Evolutionary conservation across 2,888 invertebrate species (phyloP), one percentile per base, ranked within the genome.

Genomic region (Gymnoscelis rufifasciata): DNA sequence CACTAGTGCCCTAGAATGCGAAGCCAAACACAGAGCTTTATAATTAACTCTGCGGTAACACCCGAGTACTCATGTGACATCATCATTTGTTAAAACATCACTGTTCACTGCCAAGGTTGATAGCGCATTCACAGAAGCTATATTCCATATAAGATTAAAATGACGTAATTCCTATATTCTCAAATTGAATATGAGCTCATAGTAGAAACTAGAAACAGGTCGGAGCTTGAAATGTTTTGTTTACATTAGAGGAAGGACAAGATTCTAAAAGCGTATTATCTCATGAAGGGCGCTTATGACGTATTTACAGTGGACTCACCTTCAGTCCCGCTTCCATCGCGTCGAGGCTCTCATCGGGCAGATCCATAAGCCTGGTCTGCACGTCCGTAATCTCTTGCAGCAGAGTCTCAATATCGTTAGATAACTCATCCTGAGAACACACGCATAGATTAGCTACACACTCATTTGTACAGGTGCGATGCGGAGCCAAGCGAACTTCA

Each of bases 271-370:
- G 27, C 33, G 6, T 5, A 31, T 1, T 15, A 33, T 15, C 19
- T 19, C 10, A 15, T 33, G 33, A 23, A 35, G 12, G 31, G 19
- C 8, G 7, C 36, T 11, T 3, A 43, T 43, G 47, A 38, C 8
- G 23, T 52, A 56, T 51, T 12, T 50, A 52, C 54, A 53, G 51
- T 56, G 56, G 52, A 86, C 91, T 93, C 86, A 95, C 95, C 92
- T 90, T 90, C 31, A 95, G 88, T 59, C 92, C 92, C 39, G 89
- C 82, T 57, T 93, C 90, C 93, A 95, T 94, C 43, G 91, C 90
- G 56, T 91, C 91, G 62, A 94, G 90, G 72, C 91, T 93, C 71
- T 92, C 91, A 57, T 90, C 89, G 11, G 95, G 94, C 59, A 95
- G 89, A 68, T 91, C 90, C 46, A 90, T 89, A 60, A 94, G 90